These are phyloP conservation scores for Sisyra nigra DNA, from an alignment of 2,888 invertebrate genomes.

Conservation along the genomic window DNA sequence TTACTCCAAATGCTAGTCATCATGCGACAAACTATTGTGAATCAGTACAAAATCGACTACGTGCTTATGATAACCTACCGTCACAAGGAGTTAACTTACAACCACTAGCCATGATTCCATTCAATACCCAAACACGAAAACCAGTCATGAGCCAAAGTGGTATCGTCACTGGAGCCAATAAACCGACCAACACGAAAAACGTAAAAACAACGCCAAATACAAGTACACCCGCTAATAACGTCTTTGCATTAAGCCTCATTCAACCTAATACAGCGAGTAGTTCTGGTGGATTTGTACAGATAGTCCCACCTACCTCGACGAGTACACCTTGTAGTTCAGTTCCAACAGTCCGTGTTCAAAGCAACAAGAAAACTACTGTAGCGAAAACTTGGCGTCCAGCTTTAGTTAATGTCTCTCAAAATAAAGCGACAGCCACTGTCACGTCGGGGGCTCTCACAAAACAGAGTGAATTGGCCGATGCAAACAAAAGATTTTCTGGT, in stretches of 20 bases:
- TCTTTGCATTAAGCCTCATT: conserved; percentile 10
- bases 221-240: conserved; percentile 19
- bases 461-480: conserved; percentile 31
- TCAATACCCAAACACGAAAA: conserved; percentile 15
- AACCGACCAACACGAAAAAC: conserved; percentile 21
- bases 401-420: conserved; percentile 42
- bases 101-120: conserved; percentile 22
- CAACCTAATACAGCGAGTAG: conserved; percentile 15
- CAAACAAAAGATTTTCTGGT: conserved; percentile 36
- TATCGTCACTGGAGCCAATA: conserved; percentile 14
- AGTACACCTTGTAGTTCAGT: conserved; percentile 22
- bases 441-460: conserved; percentile 25
- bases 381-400: conserved; percentile 58
- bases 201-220: conserved; percentile 24
- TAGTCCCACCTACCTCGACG: conserved; percentile 17
- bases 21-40: conserved; percentile 64
- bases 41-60: conserved; percentile 60
- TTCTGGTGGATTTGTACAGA: conserved; percentile 24
- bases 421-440: conserved; percentile 19
- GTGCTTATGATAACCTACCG: conserved; percentile 54
- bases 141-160: conserved; percentile 17
- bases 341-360: conserved; percentile 25
- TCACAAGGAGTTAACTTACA: conserved; percentile 19
- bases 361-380: conserved; percentile 23
- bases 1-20: conserved; percentile 55